Base-by-base conservation (phyloP, 2,113 vertebrate species). In the Gobio gobio region DNA sequence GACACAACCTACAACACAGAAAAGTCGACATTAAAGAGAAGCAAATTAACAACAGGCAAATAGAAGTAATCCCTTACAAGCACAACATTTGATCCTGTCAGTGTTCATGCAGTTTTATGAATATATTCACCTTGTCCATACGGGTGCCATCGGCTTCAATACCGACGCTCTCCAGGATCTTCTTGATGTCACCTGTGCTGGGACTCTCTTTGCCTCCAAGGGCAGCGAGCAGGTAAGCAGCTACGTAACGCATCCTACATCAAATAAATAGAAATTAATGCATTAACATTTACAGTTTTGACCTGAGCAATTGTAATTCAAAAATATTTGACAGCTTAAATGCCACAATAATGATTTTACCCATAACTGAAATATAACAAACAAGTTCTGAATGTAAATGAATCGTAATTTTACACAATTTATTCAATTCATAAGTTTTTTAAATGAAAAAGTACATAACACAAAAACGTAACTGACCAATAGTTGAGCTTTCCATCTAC, bases 121-220 rank as follows among this genome's bases (percentile, higher is more conserved):
- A 18, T 24, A 9, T 18, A 22, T 20, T n/a, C 88, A 98, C 97
- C 97, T 98, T 99, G 14, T 90, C 90, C 91, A 98, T 81, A 10
- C 96, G 95, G 0, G 95, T 92, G 36, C 96, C 95, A 0, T 99
- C 97, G 0, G 94, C 93, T 92, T 97, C 97, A 40, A 98, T 99
- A 84, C 97, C 97, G 14, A 98, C 97, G 0, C 97, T 98, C 5
- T 97, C 97, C 77, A 98, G 94, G 86, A 99, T 98, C 93, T 98
- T 98, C 89, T 97, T 98, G 83, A 97, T 91, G 90, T 98, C 97
- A 73, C 93, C 95, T 63, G 95, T 92, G 1, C 83, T 90, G 1
- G 96, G 97, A 24, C 89, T 95, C 0, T 94, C 91, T 33, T 96
- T 98, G 88, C 97, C 97, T 2, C 95, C 94, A 0, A 99, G 97